Evolutionary conservation across 2,797 vertebrate species (phyloP).

Genomic region (Sebastes iracundus): DNA sequence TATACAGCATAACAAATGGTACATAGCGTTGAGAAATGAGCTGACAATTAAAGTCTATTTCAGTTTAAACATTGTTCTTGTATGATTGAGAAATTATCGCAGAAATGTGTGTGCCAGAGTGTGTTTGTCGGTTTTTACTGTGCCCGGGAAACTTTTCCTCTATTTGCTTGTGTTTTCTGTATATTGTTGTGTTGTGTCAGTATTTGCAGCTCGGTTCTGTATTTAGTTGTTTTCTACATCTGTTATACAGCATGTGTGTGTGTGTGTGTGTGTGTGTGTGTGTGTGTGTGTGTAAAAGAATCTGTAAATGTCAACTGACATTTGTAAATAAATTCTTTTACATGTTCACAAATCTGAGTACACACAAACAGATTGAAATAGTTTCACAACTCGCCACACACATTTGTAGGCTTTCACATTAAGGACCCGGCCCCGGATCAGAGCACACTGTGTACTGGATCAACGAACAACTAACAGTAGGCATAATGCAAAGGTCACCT

Average conservation of each 20-base stretch:
- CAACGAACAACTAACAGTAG: not conserved
- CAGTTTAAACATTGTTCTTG: not conserved
- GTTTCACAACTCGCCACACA: not conserved
- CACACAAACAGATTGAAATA: not conserved
- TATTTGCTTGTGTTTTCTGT: not conserved
- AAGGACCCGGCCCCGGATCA: not conserved
- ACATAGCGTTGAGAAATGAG: not conserved
- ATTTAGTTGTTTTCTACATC: not conserved
- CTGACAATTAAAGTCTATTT: not conserved
- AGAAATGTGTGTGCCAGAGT: not conserved
- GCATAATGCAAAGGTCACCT: not conserved
- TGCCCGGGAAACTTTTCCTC: not conserved
- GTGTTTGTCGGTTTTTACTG: not conserved
- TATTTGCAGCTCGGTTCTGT: not conserved
- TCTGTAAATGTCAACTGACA: not conserved
- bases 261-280: too few species aligned
- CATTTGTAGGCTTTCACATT: not conserved
- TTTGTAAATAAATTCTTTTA: not conserved
- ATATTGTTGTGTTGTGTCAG: not conserved
- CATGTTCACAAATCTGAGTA: not conserved
- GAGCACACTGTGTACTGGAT: not conserved
- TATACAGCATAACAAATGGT: not conserved
- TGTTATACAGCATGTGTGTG: not conserved
- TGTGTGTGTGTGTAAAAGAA: not conserved
- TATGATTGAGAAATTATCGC: not conserved